A percentile compares a stretch with the other conserved stretches of the same genome.
Conservation (phyloP, 2,797 vertebrate species). For the Amblyraja radiata region DNA sequence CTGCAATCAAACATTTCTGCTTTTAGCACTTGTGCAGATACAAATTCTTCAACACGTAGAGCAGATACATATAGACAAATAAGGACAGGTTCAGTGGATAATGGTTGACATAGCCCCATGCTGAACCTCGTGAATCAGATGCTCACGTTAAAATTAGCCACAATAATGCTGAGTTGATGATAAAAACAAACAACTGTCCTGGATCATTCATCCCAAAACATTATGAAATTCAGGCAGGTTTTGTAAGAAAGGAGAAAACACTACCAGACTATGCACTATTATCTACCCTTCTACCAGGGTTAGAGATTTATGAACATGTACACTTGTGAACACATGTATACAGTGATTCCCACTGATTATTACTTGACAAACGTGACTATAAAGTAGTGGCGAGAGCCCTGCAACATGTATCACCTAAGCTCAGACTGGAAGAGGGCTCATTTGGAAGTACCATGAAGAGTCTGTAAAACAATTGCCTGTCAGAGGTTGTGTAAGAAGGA, state of each 20-base stretch:
- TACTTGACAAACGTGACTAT: background rate
- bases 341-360: background rate
- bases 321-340: background rate
- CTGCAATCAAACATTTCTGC: constrained; percentile 52
- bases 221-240: background rate
- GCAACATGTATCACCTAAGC: background rate
- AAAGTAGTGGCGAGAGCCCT: background rate
- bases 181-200: background rate
- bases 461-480: background rate
- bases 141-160: too few relatives aligned
- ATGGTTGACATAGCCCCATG: background rate
- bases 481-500: background rate
- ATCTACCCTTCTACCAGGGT: background rate
- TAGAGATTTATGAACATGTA: background rate
- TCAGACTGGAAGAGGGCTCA: background rate
- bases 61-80: background rate
- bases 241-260: background rate
- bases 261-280: background rate
- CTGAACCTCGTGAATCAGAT: background rate
- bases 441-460: background rate
- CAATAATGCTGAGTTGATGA: background rate
- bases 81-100: background rate
- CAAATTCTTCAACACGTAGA: background rate
- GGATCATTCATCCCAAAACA: too few relatives aligned
- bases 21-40: constrained; percentile 36